Evolutionary conservation across 2,888 invertebrate species (phyloP).

Genomic region (Thumatha senex): DNA sequence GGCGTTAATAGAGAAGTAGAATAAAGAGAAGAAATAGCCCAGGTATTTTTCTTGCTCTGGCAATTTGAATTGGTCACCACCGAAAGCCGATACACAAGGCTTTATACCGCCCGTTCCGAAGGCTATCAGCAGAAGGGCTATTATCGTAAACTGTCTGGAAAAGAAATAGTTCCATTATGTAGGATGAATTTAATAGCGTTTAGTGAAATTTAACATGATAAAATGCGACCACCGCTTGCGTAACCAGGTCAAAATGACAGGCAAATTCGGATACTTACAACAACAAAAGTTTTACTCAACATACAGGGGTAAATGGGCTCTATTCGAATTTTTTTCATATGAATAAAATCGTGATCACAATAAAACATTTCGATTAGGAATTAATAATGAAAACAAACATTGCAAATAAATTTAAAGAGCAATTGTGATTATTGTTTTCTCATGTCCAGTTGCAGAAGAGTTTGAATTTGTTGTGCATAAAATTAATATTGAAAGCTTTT

Average conservation of each 20-base stretch:
- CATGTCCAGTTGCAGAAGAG: too few species aligned
- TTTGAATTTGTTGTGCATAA: too few species aligned
- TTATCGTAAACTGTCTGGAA: slow-evolving; percentile 85
- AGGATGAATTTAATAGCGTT: not conserved
- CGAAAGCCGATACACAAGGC: slow-evolving; percentile 97
- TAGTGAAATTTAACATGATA: not conserved
- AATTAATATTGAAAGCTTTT: too few species aligned
- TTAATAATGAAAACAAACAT: too few species aligned
- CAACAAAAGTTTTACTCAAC: too few species aligned
- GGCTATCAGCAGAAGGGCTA: slow-evolving; percentile 90
- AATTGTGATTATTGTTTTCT: too few species aligned
- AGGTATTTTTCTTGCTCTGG: slow-evolving; percentile 91
- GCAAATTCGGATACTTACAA: too few species aligned
- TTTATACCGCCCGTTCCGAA: slow-evolving; percentile 98
- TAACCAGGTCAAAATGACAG: not conserved
- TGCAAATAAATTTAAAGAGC: too few species aligned
- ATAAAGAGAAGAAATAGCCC: slow-evolving; percentile 95
- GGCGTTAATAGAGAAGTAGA: slow-evolving; percentile 96
- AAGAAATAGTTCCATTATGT: not conserved
- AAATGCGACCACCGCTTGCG: not conserved
- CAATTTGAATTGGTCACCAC: slow-evolving; percentile 95
- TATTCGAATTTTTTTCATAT: too few species aligned
- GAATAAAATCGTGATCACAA: too few species aligned
- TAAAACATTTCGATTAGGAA: too few species aligned
- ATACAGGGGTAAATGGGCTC: too few species aligned